Base-by-base conservation (phyloP, 2,797 vertebrate species). In the Bryconaethiops microstoma region DNA sequence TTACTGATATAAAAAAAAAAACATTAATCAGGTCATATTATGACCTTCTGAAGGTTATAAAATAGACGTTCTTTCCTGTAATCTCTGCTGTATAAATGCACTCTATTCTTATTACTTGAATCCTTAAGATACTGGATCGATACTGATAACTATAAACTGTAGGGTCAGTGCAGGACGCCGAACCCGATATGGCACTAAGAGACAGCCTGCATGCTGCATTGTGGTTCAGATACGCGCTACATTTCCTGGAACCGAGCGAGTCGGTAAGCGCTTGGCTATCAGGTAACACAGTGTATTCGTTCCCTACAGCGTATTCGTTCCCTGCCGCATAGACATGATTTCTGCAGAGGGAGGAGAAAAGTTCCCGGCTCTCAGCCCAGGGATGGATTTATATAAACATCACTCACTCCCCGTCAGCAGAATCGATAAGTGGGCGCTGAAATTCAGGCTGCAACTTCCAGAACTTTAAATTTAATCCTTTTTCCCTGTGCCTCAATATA, bases 181-280 rank as follows among this genome's bases (percentile, higher is more conserved):
- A 59, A 74, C 42, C 39, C 45, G 21, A 40, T 55, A 45, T 2
- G 19, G 57, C 0, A 40, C 25, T 29, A 16, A 75, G n/a, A 39
- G 17, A 59, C 23, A 2, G 57, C 57, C 57, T 21, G 42, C 59
- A 23, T 70, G 23, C 39, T 79, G 72, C 12, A 21, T n/a, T 71
- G 50, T 48, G 63, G 42, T 68, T 62, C 54, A 5, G 19, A 77
- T 13, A 76, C 5, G 29, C 59, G 2, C 67, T 65, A 19, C 40
- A 59, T 63, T 83, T 76, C 29, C 42, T 67, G 77, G 68, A 76
- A 83, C 16, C 68, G 64, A 42, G 16, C 1, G 7, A 67, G 62
- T 68, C 39, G 59, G 65, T 23, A 70, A 71, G 62, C 14, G 16
- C 40, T 60, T 57, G 21, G 45, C 63, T 70, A 55, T 68, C 64